Evolutionary conservation across 53 echinoderm and acorn worm species (phyloP).

Genomic region (Echinarachnius parma): DNA sequence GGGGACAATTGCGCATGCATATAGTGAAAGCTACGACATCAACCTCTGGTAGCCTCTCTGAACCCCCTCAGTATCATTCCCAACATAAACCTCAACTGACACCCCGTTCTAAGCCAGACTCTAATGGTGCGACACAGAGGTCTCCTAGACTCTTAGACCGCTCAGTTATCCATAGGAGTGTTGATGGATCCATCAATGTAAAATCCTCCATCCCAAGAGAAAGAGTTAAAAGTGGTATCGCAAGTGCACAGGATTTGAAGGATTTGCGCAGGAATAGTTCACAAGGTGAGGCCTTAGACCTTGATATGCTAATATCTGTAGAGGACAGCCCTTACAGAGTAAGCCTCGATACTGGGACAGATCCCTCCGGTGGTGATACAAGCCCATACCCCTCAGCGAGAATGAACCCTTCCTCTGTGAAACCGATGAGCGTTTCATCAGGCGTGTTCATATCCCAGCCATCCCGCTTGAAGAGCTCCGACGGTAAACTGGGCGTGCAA

Average conservation of each 20-base stretch:
- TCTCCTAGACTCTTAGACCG: slow-evolving; percentile 34
- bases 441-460: background rate
- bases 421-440: background rate
- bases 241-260: slow-evolving; percentile 33
- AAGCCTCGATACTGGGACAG: background rate
- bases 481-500: background rate
- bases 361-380: slow-evolving; percentile 6
- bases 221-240: slow-evolving; percentile 24
- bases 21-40: too few species aligned
- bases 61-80: too few species aligned
- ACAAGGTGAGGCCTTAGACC: background rate
- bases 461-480: background rate
- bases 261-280: background rate
- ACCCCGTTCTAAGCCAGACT: slow-evolving; percentile 17
- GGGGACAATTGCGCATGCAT: too few species aligned
- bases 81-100: background rate
- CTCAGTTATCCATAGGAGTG: slow-evolving; percentile 28
- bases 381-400: slow-evolving; percentile 19
- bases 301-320: slow-evolving; percentile 9
- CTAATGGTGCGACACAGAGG: slow-evolving; percentile 12
- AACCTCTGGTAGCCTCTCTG: too few species aligned
- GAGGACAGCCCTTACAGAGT: slow-evolving; percentile 10
- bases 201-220: slow-evolving; percentile 21
- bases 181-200: background rate
- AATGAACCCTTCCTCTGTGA: background rate